Base-by-base conservation (phyloP, 2,113 vertebrate genomes). In the Falco punctatus region DNA sequence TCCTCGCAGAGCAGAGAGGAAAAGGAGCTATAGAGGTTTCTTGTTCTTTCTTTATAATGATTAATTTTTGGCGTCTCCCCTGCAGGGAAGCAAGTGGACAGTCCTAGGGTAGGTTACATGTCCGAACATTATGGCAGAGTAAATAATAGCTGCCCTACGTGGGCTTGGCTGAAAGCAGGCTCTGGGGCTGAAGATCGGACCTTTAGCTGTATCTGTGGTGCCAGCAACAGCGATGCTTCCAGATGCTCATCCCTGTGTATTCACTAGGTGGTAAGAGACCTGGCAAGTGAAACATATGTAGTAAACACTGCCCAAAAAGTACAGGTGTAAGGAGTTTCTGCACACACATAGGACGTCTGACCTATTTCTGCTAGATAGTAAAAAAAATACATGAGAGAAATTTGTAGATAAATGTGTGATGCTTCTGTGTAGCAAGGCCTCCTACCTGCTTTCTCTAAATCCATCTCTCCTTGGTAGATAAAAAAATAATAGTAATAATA, bases 281-380 rank as follows among this genome's bases (percentile, higher is more conserved):
- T 11, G 30, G 62, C 71, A 77, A 46, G 57, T 42, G 59, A 49
- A 70, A 78, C 26, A 9, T 16, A 6, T 3, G 27, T 73, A 55
- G 28, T 49, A 64, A 79, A 13, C 4, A 1, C 17, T 51, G n/a
- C 54, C 44, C 44, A 10, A 38, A 32, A 33, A 42, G 81, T 42
- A 40, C 80, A 48, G 28, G 9, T 48, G 18, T 52, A 23, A 20
- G 57, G 55, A 70, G 16, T 13, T 81, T 9, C 26, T 90, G 58
- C n/a, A 38, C 0, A 0, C 28, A 13, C 5, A 0, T 52, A 11
- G 18, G 15, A 11, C 0, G 0, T 62, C 46, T 66, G 64, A 81
- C n/a, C 19, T 80, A 32, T 16, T 86, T 35, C 57, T 91, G 33
- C 16, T 54, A 75, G 58, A 12, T 20, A 40, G 35, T 27, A 30